Base-by-base conservation (phyloP, 2,797 vertebrate genomes). In the Agapornis canus region DNA sequence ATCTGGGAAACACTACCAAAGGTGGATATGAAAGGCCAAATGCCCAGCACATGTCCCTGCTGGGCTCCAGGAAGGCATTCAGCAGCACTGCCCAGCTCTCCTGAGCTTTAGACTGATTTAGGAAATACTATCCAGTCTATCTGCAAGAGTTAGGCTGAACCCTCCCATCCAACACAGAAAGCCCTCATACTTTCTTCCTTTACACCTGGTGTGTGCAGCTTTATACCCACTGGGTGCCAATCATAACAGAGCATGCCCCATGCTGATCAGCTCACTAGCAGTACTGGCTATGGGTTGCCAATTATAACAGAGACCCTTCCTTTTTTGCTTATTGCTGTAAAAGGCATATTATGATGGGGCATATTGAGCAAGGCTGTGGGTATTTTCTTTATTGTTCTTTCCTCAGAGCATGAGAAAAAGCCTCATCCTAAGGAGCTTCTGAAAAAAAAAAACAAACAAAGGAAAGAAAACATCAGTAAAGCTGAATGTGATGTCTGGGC, bases 51-150 rank as follows among this genome's bases (percentile, higher is more conserved):
- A 14, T 12, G 8, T 65, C 26, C 31, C 16, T 37, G 22, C 3
- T 0, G 2, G 21, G n/a, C 35, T 89, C 23, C 56, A 40, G n/a
- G 10, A 89, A 25, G 27, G 21, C 1, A 0, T 26, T 16, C 68
- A 54, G 80, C 6, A 59, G 43, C n/a, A 54, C 2, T 15, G 13
- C 32, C 10, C 47, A 32, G 26, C 19, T 66, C 22, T 63, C 68
- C 31, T 8, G 5, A 69, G 29, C 23, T 45, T 25, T 32, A 2
- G 0, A 0, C 10, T 22, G 4, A 9, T 14, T 59, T 27, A 49
- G 35, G 49, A 49, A 52, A 31, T 4, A 16, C 7, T 23, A 17
- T 6, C 6, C 8, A 1, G 0, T 1, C 7, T 47, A 40, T 7
- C 11, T 10, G 0, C 17, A 64, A 68, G 8, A 60, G 4, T 4